Base-by-base conservation (phyloP, 2,888 invertebrate species). In the Volucella inflata region DNA sequence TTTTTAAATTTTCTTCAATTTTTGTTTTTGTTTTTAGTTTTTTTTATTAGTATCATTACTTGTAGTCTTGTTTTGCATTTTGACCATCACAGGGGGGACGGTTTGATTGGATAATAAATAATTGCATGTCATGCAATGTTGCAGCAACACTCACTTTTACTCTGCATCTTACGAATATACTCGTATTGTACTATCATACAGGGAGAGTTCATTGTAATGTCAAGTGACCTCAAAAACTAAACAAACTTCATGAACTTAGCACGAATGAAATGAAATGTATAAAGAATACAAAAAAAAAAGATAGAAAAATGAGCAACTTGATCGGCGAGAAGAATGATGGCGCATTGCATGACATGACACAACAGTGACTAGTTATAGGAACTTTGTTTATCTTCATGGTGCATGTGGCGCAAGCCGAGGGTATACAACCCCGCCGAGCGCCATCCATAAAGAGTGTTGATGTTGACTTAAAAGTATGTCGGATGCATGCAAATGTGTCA, bases 391-490 rank as follows among this genome's bases (percentile, higher is more conserved):
- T 64, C 62, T 50, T 60, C 21, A 65, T 65, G 42, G 44, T 74
- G 64, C 64, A 65, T 75, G 50, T 38, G 30, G 30, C n/a, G 12
- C 11, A 36, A 30, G 30, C 6, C 12, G 8, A 40, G 21, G 4
- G 30, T 1, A 36, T 16, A n/a, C 2, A 14, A n/a, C 10, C 14
- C 21, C 40, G 21, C 55, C 2, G 60, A 76, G 48, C 75, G 65
- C 71, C 53, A 72, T 77, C 76, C 62, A 85, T 77, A 72, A 77
- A 84, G 60, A 81, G 76, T 85, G 81, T 77, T 81, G 64, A 81
- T 85, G 85, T 85, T 85, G 81, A 81, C 85, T 85, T 68, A 72
- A 77, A 81, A 85, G 72, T 85, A 76, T 85, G 77, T 85, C 81
- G 77, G 76, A 85, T 81, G 85, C 81, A 85, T 85, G 85, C 81